These are phyloP conservation scores for Ceratothoa steindachneri DNA, from an alignment of 2,888 invertebrate genomes.

Conservation along the genomic window DNA sequence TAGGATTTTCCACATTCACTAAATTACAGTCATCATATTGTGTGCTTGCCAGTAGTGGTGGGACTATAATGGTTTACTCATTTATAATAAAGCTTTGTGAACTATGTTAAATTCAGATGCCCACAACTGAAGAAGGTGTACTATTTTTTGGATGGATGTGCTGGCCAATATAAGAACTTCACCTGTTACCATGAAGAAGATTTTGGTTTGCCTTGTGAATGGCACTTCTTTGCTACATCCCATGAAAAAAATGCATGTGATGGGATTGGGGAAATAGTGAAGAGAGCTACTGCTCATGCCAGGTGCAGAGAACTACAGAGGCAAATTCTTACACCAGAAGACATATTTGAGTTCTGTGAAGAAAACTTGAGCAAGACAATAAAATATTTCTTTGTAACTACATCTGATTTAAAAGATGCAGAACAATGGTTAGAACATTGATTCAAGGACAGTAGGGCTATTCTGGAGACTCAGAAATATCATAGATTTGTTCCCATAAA, in stretches of 20 bases:
- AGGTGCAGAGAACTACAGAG: conserved; percentile 14
- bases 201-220: conserved; percentile 27
- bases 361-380: conserved; percentile 24
- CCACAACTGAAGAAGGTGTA: not conserved
- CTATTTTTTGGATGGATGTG: not conserved
- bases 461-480: not conserved
- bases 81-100: conserved; percentile 10
- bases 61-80: conserved; percentile 13
- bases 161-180: conserved; percentile 12
- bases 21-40: no score
- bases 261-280: conserved; percentile 26
- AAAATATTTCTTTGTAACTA: conserved; percentile 17
- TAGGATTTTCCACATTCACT: no score
- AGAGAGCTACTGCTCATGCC: conserved; percentile 13
- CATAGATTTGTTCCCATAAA: not conserved
- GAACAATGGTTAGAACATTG: not conserved
- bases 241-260: conserved; percentile 25
- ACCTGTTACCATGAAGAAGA: conserved; percentile 25
- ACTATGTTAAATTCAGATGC: conserved; percentile 1
- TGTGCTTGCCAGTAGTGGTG: no score
- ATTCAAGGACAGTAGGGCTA: conserved; percentile 9
- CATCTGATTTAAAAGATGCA: conserved; percentile 19
- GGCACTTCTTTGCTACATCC: conserved; percentile 17
- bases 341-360: conserved; percentile 7
- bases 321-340: conserved; percentile 16